Conservation (phyloP, 35 echinoderm and acorn worm species). For the Acanthaster planci region DNA sequence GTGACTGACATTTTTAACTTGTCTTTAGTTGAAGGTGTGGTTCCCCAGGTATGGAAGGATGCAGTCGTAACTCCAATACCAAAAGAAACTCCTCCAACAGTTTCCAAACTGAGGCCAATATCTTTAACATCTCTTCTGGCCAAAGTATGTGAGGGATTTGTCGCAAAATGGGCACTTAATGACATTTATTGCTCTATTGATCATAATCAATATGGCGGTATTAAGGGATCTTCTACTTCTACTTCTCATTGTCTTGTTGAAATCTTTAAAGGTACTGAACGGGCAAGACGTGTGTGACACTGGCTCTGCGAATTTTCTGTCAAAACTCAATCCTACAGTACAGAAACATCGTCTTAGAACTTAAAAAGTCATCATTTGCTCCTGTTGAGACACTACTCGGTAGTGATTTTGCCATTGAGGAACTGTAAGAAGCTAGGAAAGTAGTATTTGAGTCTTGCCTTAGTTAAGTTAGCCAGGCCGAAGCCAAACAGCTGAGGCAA, state of each 20-base stretch:
- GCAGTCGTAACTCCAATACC: constrained; percentile 17
- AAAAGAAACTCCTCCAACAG: constrained; percentile 23
- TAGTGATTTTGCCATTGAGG: too few species aligned
- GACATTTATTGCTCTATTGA: constrained; percentile 17
- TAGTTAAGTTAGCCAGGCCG: too few species aligned
- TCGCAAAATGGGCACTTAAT: constrained; percentile 36
- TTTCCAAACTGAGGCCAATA: constrained; percentile 33
- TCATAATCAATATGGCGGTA: constrained; percentile 41
- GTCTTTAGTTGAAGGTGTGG: constrained; percentile 29
- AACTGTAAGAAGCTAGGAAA: too few species aligned
- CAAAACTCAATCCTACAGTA: too few species aligned
- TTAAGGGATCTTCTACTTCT: constrained; percentile 42
- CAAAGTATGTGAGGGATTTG: constrained; percentile 45
- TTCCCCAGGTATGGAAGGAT: constrained; percentile 42
- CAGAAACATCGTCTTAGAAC: too few species aligned
- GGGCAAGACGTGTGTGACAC: too few species aligned
- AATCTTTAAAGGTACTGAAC: too few species aligned
- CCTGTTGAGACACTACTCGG: too few species aligned
- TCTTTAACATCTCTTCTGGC: constrained; percentile 40
- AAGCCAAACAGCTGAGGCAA: too few species aligned
- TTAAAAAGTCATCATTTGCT: too few species aligned
- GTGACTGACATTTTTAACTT: constrained; percentile 39
- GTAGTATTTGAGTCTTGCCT: too few species aligned
- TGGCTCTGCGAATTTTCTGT: too few species aligned
- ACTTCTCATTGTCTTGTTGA: constrained; percentile 38